These are phyloP conservation scores for Melanaphis sacchari DNA, from an alignment of 1,140 invertebrate species.

Conservation along the genomic window DNA sequence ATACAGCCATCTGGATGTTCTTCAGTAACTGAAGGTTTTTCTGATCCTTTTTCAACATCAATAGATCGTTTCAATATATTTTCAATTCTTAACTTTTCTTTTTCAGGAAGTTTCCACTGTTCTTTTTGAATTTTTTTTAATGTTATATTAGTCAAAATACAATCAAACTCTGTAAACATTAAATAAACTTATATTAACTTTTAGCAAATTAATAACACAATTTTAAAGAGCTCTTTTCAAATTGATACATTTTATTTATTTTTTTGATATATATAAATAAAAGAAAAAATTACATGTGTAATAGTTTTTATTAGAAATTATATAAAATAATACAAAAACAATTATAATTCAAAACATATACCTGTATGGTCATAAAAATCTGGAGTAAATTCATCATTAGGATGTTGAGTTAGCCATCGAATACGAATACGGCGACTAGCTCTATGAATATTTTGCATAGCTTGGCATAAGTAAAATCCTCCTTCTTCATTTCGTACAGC, in stretches of 20 bases:
- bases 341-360: conserved; percentile 61
- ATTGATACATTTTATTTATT: too few relatives aligned
- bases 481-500: conserved; percentile 88
- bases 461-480: conserved; percentile 89
- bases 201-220: neutral
- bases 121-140: conserved; percentile 77
- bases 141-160: conserved; percentile 84
- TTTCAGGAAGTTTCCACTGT: conserved; percentile 74
- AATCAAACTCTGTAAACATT: conserved; percentile 77
- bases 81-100: conserved; percentile 78
- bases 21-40: conserved; percentile 74
- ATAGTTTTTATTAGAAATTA: neutral
- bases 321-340: neutral
- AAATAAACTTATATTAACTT: neutral
- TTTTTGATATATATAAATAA: neutral
- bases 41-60: conserved; percentile 78
- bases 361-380: conserved; percentile 90
- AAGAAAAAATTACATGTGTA: neutral
- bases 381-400: conserved; percentile 73
- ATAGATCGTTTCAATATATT: conserved; percentile 86
- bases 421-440: conserved; percentile 83
- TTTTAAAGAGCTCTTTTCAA: neutral
- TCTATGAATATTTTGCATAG: conserved; percentile 89
- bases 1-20: conserved; percentile 86
- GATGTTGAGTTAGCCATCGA: conserved; percentile 83